phyloP scores from a whole-genome alignment of 2,888 invertebrate genomes.

The Fragum fragum region DNA sequence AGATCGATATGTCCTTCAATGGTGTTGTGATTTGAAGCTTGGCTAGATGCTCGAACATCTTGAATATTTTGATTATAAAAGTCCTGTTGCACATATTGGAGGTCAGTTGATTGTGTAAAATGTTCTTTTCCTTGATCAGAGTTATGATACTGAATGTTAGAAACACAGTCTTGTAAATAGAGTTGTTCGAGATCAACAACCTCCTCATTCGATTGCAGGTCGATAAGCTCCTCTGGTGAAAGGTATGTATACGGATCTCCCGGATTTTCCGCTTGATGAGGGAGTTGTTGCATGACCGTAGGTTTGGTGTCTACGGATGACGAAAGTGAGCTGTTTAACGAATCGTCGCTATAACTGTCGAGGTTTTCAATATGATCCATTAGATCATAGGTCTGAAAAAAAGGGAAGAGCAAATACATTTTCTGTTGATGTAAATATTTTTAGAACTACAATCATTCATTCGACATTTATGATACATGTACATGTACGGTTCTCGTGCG shows the following conservation, averaged over 20 bases:
- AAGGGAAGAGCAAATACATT: background rate
- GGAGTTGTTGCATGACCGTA: slow-evolving; percentile 3
- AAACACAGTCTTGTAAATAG: background rate
- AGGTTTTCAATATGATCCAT: slow-evolving; percentile 44
- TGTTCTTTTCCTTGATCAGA: background rate
- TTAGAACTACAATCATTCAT: too few species aligned
- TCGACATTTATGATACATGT: too few species aligned
- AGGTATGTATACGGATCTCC: background rate
- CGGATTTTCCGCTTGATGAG: background rate
- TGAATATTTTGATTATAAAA: slow-evolving; percentile 3
- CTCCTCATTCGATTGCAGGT: background rate
- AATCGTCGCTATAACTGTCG: slow-evolving; percentile 6
- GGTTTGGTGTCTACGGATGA: background rate
- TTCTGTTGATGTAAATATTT: too few species aligned
- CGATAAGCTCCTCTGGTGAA: background rate
- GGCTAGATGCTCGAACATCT: background rate
- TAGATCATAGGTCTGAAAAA: slow-evolving; percentile 47
- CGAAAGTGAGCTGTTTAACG: background rate
- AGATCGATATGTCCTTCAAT: background rate
- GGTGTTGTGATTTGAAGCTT: background rate
- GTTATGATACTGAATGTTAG: background rate
- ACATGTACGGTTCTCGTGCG: too few species aligned
- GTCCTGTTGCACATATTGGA: slow-evolving; percentile 6
- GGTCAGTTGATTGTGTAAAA: background rate
- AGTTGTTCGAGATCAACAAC: slow-evolving; percentile 2